These are phyloP conservation scores for Bombus haemorrhoidalis DNA, from an alignment of 1,140 invertebrate genomes.

Conservation along the genomic window DNA sequence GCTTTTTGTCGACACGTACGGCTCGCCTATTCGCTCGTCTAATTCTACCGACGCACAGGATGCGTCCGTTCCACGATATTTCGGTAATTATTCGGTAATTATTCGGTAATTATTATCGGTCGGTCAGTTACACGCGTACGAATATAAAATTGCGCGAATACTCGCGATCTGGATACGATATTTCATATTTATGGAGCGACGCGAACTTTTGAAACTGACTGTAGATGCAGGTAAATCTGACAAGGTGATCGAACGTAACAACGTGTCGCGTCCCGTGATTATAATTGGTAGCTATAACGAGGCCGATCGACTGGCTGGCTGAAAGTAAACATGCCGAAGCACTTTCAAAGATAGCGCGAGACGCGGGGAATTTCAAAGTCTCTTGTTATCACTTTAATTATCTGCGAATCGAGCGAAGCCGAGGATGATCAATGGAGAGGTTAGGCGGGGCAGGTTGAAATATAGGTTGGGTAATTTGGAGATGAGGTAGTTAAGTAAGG, in stretches of 20 bases:
- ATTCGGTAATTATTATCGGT: no score
- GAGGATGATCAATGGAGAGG: neutral
- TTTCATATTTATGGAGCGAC: neutral
- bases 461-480: neutral
- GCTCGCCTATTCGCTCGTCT: no score
- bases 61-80: no score
- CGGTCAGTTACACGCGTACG: no score
- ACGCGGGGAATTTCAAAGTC: neutral
- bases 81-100: no score
- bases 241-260: neutral
- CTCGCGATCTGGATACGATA: no score
- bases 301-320: no score
- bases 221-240: neutral
- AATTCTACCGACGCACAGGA: no score
- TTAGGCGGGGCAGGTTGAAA: neutral
- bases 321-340: neutral
- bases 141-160: no score
- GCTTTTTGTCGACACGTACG: no score
- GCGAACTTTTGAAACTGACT: neutral
- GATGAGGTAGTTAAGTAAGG: neutral
- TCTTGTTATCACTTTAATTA: constrained; percentile 6
- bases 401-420: neutral
- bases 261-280: no score
- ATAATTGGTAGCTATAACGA: neutral
- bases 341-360: neutral